A percentile compares a stretch with the other conserved stretches of the same genome.
These are phyloP conservation scores for Varanus komodoensis DNA, from an alignment of 2,113 vertebrate species.

Conservation along the genomic window DNA sequence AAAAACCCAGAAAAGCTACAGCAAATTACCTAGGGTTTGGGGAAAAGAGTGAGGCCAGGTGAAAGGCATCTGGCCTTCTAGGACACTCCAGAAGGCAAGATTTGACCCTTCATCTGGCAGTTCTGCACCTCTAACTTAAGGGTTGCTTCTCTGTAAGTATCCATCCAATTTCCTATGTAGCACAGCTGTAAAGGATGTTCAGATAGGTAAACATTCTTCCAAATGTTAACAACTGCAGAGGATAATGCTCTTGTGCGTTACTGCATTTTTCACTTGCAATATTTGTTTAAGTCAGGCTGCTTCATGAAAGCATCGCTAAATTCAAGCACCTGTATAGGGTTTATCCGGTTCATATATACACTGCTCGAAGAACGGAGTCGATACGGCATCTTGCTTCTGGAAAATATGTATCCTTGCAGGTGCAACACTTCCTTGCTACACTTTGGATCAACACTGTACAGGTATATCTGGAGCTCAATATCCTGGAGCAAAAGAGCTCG, in stretches of 20 bases:
- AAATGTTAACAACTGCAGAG: too few relatives aligned
- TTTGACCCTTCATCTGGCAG: too few relatives aligned
- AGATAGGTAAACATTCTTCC: neutral
- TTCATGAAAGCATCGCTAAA: neutral
- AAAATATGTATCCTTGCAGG: neutral
- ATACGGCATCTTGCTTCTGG: neutral
- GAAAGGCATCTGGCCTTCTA: too few relatives aligned
- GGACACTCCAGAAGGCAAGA: too few relatives aligned
- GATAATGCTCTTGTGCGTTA: too few relatives aligned
- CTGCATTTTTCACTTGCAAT: neutral
- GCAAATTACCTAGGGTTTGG: too few relatives aligned
- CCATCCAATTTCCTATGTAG: too few relatives aligned
- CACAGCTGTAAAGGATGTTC: neutral
- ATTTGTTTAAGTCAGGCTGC: neutral
- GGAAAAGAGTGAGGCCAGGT: too few relatives aligned
- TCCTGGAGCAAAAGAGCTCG: neutral
- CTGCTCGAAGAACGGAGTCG: neutral
- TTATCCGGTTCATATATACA: neutral
- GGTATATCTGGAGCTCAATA: neutral
- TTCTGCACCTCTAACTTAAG: neutral
- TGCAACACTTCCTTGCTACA: neutral
- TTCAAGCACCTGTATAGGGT: neutral
- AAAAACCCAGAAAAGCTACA: too few relatives aligned
- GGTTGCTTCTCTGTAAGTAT: neutral
- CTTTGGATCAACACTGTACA: neutral